A percentile compares a stretch with the other conserved stretches of the same genome.
These are phyloP conservation scores for Anoncus sp. DNA, from an alignment of 2,888 invertebrate genomes.

Conservation along the genomic window DNA sequence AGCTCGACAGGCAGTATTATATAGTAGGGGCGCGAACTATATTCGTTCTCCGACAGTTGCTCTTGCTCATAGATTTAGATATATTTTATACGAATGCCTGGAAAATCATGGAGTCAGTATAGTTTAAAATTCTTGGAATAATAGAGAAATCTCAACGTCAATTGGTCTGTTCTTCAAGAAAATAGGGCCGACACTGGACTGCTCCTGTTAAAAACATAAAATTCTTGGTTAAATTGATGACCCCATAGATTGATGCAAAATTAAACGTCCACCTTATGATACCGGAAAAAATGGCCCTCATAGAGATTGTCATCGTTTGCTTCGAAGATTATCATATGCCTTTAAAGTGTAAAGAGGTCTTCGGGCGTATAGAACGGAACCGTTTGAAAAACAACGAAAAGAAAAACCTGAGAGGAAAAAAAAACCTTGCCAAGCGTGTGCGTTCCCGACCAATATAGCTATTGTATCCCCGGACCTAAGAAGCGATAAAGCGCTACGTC, in stretches of 20 bases:
- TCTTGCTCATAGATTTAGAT: constrained; percentile 2
- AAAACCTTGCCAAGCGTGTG: constrained; percentile 25
- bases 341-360: background rate
- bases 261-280: background rate
- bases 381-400: constrained; percentile 2
- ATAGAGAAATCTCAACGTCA: background rate
- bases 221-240: background rate
- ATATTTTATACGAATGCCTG: constrained; percentile 3
- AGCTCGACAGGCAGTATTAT: constrained; percentile 60
- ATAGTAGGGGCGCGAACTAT: constrained; percentile 50
- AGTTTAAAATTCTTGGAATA: background rate
- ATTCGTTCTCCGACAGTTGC: constrained; percentile 39
- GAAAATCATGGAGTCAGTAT: background rate
- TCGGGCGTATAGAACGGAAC: constrained; percentile 3
- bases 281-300: background rate
- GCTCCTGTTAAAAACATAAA: background rate
- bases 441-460: constrained; percentile 35
- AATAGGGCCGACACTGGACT: no score
- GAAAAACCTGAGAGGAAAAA: constrained; percentile 24
- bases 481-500: constrained; percentile 23
- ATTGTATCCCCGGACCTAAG: constrained; percentile 37
- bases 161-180: background rate
- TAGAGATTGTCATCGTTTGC: constrained; percentile 3
- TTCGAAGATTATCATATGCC: background rate
- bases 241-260: background rate